These are phyloP conservation scores for Latrodectus hesperus DNA, from an alignment of 2,888 invertebrate genomes.

Conservation along the genomic window DNA sequence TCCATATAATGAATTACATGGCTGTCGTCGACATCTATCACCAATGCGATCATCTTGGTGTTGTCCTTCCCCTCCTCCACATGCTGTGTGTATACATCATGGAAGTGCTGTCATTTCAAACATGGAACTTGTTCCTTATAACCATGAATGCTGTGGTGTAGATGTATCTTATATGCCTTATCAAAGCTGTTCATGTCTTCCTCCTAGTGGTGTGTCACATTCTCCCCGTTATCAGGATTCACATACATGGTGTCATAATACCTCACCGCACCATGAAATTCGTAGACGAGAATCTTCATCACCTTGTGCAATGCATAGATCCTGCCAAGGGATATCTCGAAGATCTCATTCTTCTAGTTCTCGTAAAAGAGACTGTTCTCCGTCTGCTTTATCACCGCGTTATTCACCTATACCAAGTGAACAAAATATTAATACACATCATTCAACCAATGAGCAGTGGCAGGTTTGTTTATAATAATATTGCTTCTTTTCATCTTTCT, in stretches of 20 bases:
- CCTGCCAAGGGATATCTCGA: slow-evolving; percentile 38
- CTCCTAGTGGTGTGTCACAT: slow-evolving; percentile 35
- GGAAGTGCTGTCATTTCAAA: slow-evolving; percentile 44
- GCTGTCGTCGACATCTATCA: slow-evolving; percentile 36
- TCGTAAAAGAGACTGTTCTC: slow-evolving; percentile 43
- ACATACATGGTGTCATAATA: slow-evolving; percentile 34
- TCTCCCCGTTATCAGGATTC: slow-evolving; percentile 27
- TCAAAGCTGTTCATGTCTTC: slow-evolving; percentile 41
- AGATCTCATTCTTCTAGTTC: slow-evolving; percentile 36
- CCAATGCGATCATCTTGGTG: slow-evolving; percentile 68
- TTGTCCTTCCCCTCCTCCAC: slow-evolving; percentile 56
- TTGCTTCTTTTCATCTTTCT: too few species aligned
- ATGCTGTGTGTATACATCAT: slow-evolving; percentile 29
- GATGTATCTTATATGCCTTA: slow-evolving; percentile 29
- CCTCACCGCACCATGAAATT: slow-evolving; percentile 52
- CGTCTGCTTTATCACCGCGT: slow-evolving; percentile 38
- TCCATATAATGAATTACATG: slow-evolving; percentile 46
- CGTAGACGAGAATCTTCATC: slow-evolving; percentile 46
- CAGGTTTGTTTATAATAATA: slow-evolving; percentile 23
- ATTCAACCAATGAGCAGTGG: slow-evolving; percentile 45
- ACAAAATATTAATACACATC: neutral
- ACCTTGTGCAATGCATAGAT: slow-evolving; percentile 43
- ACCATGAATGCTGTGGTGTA: slow-evolving; percentile 27
- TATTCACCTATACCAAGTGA: slow-evolving; percentile 47
- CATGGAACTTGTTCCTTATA: slow-evolving; percentile 47